Evolutionary conservation across 2,888 invertebrate species (phyloP).

Genomic region (Lithosia quadra): DNA sequence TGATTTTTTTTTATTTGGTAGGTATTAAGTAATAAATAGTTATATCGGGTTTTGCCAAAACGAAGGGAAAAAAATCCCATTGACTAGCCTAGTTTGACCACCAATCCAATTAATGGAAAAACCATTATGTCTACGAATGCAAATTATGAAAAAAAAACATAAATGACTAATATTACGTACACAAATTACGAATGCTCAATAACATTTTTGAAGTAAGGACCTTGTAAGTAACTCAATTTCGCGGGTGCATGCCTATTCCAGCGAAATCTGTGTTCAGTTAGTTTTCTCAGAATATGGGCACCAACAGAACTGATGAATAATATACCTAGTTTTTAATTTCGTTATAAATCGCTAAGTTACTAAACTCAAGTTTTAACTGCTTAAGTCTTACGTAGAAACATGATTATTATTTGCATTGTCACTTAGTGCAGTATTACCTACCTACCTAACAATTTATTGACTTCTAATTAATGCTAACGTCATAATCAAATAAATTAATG

Average conservation of each 20-base stretch:
- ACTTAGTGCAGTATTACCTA: background rate
- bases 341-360: background rate
- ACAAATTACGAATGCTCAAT: background rate
- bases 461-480: background rate
- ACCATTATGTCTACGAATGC: background rate
- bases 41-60: background rate
- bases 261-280: background rate
- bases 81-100: background rate
- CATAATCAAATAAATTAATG: background rate
- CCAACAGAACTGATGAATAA: background rate
- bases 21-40: background rate
- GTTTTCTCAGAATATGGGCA: background rate
- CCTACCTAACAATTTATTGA: background rate
- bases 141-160: too few relatives aligned
- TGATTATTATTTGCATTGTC: constrained; percentile 3
- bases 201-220: background rate
- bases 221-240: background rate
- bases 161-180: background rate
- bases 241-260: constrained; percentile 2
- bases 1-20: too few relatives aligned
- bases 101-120: background rate
- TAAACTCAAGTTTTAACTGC: background rate
- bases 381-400: background rate
- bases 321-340: background rate
- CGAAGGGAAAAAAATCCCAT: background rate